Base-by-base conservation (phyloP, 2,888 invertebrate genomes). In the Cylindroiulus punctatus region DNA sequence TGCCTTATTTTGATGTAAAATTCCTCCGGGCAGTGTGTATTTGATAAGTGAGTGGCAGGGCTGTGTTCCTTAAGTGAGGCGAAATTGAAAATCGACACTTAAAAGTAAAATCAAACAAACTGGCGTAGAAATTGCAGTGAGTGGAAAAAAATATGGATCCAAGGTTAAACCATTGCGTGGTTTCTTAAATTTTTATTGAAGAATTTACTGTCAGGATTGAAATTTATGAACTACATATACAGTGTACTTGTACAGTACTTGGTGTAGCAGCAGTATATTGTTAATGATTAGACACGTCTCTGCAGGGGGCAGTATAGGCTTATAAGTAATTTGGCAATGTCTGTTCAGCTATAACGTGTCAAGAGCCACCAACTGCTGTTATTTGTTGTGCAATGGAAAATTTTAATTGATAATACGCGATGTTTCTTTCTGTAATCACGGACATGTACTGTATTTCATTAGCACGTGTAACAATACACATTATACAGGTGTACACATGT, bases 1-100 rank as follows among this genome's bases (percentile, higher is more conserved):
- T 76, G 17, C 76, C 76, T 76, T 76, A 76, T 30, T 30, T 76
- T 76, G 30, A 76, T 76, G 30, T 76, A 30, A 76, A 30, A 76
- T 30, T 76, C 76, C 76, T 76, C 30, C 76, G 1, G 76, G 76
- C 76, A 76, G 14, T 26, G 0, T 17, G 8, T 76, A 76, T 76
- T 76, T 76, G 76, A 76, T 76, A 76, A 30, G 76, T 76, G 76
- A 76, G 76, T 76, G 76, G 26, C 76, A 14, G 10, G 30, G 76
- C 76, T 30, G 14, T 76, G 30, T 26, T 17, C 30, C 76, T 57
- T 57, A 76, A 76, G 12, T 76, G 76, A 76, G 30, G 30, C 12
- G 26, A 30, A 76, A 76, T 76, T 76, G 30, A 76, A 76, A 30
- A 76, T 76, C 76, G 30, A 76, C 76, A 76, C 76, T 76, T 76